Base-by-base conservation (phyloP, 2,113 vertebrate genomes). In the Indicator maculatus region DNA sequence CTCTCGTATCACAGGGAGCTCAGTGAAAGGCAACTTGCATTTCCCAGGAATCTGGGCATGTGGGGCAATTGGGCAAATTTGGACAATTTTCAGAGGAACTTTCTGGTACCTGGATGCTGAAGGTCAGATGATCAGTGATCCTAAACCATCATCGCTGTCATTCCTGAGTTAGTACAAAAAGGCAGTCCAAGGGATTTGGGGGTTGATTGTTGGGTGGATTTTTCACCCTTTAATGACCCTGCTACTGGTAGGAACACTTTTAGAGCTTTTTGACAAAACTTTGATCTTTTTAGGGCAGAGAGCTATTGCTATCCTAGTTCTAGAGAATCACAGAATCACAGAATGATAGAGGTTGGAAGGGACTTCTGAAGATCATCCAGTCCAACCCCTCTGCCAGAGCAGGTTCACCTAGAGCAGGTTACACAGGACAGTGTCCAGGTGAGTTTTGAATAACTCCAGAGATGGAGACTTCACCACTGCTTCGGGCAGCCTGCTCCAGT, bases 1-100 rank as follows among this genome's bases (percentile, higher is more conserved):
- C 44, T 86, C 63, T 71, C 6, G 1, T 31, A 10, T 50, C 74
- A 7, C 6, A 53, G 33, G 53, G 74, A 66, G 11, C 33, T 82
- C 63, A 60, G 8, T 8, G 63, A 64, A 50, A 47, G 28, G 1
- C 45, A 28, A n/a, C 3, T 2, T 28, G 31, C 0, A 0, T 82
- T 83, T 61, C 44, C 8, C 44, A 70, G 47, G 47, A 38, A 52
- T 58, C 72, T 30, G 44, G 44, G 28, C 28, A n/a, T 5, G 2
- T 15, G 28, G 59, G 36, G 36, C 36, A 36, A 8, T 36, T 36
- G 36, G 36, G 36, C 36, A 36, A 36, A 8, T 36, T 36, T 36
- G 8, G 36, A 8, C 36, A 36, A 8, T 15, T 83, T 23, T 59
- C 44, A 3, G 6, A 30, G 36, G 50, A n/a, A 23, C 26, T 27